Evolutionary conservation across 1,140 invertebrate genomes (phyloP).

Genomic region (silkworm (Bombyx mori)): ASM3026992v2 NC_085114.1:7494001-7494500

Average conservation of each 20-base stretch:
- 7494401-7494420: not conserved
- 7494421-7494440: conserved; percentile 2
- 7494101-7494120: conserved; percentile 36
- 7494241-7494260: conserved; percentile 54
- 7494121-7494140: conserved; percentile 23
- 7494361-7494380: conserved; percentile 6
- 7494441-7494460: conserved; percentile 8
- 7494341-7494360: conserved; percentile 16
- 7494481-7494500: conserved; percentile 19
- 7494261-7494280: conserved; percentile 57
- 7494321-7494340: conserved; percentile 9
- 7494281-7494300: conserved; percentile 37
- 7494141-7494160: not conserved
- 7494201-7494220: conserved; percentile 60
- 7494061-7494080: not conserved
- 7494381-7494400: not conserved
- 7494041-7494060: too few relatives aligned
- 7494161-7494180: conserved; percentile 26
- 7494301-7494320: conserved; percentile 17
- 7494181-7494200: conserved; percentile 63
- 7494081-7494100: conserved; percentile 28
- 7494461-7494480: conserved; percentile 17
- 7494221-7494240: conserved; percentile 65
- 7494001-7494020: too few relatives aligned
- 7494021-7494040: too few relatives aligned